Evolutionary conservation across 2,113 vertebrate species (phyloP), one percentile per base, ranked within the genome.

Genomic region (Osmerus mordax): DNA sequence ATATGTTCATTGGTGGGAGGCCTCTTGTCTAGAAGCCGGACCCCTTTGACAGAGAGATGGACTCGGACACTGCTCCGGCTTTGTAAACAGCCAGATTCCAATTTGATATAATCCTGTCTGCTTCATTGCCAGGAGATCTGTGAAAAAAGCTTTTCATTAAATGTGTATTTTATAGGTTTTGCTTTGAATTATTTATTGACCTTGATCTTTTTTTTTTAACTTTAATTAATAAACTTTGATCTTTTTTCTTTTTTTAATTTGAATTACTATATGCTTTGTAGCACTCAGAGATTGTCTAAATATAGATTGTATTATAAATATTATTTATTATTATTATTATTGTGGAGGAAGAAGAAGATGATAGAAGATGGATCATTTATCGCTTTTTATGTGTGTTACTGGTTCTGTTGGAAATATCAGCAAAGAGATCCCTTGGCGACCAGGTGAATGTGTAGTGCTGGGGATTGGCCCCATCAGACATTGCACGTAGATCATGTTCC

Each of bases 61-160:
- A 14, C 11, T 25, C 23, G 1, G 12, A n/a, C 72, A 19, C 11
- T 19, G 47, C 72, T n/a, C 36, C 71, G 29, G 41, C 65, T 84
- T 78, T 83, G 79, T 77, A 78, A 76, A 75, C 74, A 76, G 70
- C 47, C 3, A 80, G 71, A 55, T 65, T 69, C 51, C 72, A 16
- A 69, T 79, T 77, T 76, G 70, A 78, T 75, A 71, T 74, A 68
- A 79, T 80, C 74, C 77, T 51, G 68, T 63, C 72, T 73, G 54
- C 32, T 81, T 78, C 70, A 67, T 68, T 16, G 67, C 56, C 63
- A 36, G 67, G 75, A 64, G 41, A 77, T 79, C 51, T 76, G 15
- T 68, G 28, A 14, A 25, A 3, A 2, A 36, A 74, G 21, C 23
- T 23, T 23, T 23, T 23, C 23, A 23, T 23, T 23, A 23, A 23